Percentiles rank a stretch among this genome's conserved stretches.
phyloP scores from a whole-genome alignment of 2,888 invertebrate species.

The Baronia brevicornis region DNA sequence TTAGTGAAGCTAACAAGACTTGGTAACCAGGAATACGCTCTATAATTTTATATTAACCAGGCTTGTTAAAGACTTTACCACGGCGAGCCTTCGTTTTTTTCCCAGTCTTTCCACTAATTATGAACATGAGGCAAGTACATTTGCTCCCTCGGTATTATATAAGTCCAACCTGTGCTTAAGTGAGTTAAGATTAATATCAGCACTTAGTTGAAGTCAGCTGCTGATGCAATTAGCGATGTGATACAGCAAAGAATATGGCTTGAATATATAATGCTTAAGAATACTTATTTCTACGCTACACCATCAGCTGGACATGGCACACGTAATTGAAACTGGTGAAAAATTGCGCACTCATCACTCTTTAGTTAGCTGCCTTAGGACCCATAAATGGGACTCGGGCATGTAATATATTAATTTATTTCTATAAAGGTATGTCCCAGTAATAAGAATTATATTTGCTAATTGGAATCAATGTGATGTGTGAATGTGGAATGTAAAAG shows the following conservation, averaged over 20 bases:
- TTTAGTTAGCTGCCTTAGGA: slow-evolving; percentile 26
- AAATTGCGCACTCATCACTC: slow-evolving; percentile 53
- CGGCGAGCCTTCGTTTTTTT: slow-evolving; percentile 14
- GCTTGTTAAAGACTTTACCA: slow-evolving; percentile 13
- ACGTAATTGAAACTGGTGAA: slow-evolving; percentile 55
- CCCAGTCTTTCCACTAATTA: slow-evolving; percentile 19
- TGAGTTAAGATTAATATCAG: slow-evolving; percentile 50
- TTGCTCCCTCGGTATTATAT: slow-evolving; percentile 11
- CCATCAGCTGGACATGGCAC: slow-evolving; percentile 13
- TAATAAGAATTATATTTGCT: no score
- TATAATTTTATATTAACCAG: slow-evolving; percentile 12
- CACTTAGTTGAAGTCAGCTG: slow-evolving; percentile 52
- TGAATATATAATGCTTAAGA: no score
- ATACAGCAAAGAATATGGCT: slow-evolving; percentile 27
- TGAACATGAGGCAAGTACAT: slow-evolving; percentile 10
- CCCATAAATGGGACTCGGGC: no score
- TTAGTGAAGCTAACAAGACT: slow-evolving; percentile 8
- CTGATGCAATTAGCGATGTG: slow-evolving; percentile 54
- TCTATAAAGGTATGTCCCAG: no score
- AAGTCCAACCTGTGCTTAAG: slow-evolving; percentile 38
- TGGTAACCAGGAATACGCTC: not conserved
- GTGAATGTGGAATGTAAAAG: no score
- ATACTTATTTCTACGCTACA: slow-evolving; percentile 12
- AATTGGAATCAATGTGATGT: no score
- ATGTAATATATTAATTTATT: no score